Percentiles rank a stretch among this genome's conserved stretches.
Conservation (phyloP, 1,140 invertebrate genomes). For the Bombus cullumanus region DNA sequence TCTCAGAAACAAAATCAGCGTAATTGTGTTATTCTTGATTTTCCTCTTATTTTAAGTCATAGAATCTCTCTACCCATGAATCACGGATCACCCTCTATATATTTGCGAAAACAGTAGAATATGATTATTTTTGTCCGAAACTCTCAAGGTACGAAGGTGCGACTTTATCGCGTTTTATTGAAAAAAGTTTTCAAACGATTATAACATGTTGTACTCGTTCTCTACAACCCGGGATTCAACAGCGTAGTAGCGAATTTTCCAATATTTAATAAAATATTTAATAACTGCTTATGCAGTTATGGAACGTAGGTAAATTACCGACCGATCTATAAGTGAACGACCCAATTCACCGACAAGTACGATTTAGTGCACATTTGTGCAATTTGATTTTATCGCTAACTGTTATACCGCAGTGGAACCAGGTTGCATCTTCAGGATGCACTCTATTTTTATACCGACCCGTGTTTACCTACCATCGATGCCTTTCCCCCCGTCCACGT, state of each 20-base stretch:
- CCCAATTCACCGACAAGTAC: not conserved
- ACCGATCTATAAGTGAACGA: not conserved
- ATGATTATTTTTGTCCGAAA: too few relatives aligned
- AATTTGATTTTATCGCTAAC: not conserved
- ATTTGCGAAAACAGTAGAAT: too few relatives aligned
- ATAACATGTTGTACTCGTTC: too few relatives aligned
- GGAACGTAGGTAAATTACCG: not conserved
- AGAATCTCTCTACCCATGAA: too few relatives aligned
- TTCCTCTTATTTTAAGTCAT: too few relatives aligned
- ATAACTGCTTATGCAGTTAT: not conserved
- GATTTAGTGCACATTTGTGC: not conserved
- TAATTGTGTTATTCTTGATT: too few relatives aligned
- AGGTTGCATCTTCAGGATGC: not conserved
- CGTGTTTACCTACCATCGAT: slow-evolving; percentile 34
- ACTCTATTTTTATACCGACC: not conserved
- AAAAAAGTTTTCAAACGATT: too few relatives aligned
- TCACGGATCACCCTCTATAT: too few relatives aligned
- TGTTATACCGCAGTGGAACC: not conserved
- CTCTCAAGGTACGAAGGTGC: too few relatives aligned
- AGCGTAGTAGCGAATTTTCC: not conserved
- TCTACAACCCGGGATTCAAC: too few relatives aligned
- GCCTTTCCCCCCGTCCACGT: slow-evolving; percentile 1
- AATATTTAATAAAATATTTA: not conserved
- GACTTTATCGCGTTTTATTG: too few relatives aligned
- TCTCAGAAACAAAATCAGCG: too few relatives aligned